Base-by-base conservation (phyloP, 2,113 vertebrate genomes). In the Elephantulus edwardii region DNA sequence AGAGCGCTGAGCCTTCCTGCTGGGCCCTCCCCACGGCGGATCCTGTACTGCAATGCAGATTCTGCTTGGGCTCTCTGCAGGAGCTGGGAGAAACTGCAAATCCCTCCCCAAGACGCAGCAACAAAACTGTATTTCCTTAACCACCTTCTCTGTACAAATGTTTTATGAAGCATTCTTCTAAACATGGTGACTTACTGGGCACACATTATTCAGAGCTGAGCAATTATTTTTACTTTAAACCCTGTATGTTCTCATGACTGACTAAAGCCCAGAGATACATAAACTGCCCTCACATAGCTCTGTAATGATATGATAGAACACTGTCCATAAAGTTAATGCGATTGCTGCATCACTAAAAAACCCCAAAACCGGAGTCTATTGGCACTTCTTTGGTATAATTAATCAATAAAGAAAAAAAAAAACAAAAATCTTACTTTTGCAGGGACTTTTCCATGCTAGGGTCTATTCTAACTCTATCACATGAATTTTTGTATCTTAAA, bases 1-100 rank as follows among this genome's bases (percentile, higher is more conserved):
- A 95, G 94, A 95, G 81, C 80, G 72, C 30, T 79, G 82, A 96
- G 68, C n/a, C 2, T 62, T 82, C 95, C 95, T 91, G 76, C 91
- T 92, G 95, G 66, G 79, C 96, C 91, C 71, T 96, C 89, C 68
- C 87, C 5, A 5, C 70, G 87, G 92, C 90, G 96, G 60, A 94
- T 93, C 90, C 89, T 20, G 38, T 71, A 33, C 83, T 92, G 3
- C 93, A 95, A 95, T 95, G 93, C 66, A 95, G 91, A 96, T 95
- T 94, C 93, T 71, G 81, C 90, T 1, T 6, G 91, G n/a, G 93
- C 80, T 92, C 92, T 89, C 95, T 50, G 50, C 80, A 93, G 95
- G 86, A 95, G 89, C 88, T 93, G 83, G 88, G 83, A 86, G 88
- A 91, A 79, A 75, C 86, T 89, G 86, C 58, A 95, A 97, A 95